Percentiles rank a stretch among this genome's conserved stretches.
Conservation (phyloP, 2,113 vertebrate species). For the Laticauda laticaudata region DNA sequence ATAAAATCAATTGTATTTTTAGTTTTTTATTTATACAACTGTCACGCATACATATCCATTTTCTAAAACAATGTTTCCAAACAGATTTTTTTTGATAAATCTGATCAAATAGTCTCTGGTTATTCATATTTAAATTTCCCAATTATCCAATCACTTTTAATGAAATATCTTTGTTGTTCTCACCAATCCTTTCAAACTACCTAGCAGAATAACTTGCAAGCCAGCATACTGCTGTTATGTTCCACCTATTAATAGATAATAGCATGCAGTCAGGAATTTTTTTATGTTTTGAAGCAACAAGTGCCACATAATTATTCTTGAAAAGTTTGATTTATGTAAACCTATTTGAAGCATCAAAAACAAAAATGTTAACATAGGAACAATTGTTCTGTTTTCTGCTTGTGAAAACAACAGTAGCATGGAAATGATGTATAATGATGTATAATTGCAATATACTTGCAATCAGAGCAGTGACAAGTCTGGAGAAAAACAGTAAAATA, state of each 20-base stretch:
- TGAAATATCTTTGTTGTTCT: not conserved
- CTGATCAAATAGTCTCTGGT: not conserved
- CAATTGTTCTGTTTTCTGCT: not conserved
- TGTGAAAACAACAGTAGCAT: not conserved
- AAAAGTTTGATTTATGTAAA: not conserved
- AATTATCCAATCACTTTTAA: not conserved
- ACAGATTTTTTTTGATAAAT: not conserved
- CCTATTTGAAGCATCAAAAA: not conserved
- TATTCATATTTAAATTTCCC: not conserved
- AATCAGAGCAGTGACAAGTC: not conserved
- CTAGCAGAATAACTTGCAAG: not conserved
- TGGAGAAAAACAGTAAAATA: not conserved
- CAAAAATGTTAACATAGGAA: not conserved
- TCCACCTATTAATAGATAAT: not conserved
- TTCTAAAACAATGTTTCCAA: not conserved
- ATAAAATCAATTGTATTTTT: not conserved
- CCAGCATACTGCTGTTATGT: not conserved
- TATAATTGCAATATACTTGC: not conserved
- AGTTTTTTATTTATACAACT: not conserved
- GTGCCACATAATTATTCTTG: not conserved
- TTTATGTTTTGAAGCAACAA: not conserved
- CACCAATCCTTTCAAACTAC: not conserved
- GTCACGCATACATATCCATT: not conserved
- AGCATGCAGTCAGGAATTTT: not conserved
- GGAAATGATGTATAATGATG: not conserved